phyloP scores from a whole-genome alignment of 1,140 invertebrate species.

The Cotesia glomerata region DNA sequence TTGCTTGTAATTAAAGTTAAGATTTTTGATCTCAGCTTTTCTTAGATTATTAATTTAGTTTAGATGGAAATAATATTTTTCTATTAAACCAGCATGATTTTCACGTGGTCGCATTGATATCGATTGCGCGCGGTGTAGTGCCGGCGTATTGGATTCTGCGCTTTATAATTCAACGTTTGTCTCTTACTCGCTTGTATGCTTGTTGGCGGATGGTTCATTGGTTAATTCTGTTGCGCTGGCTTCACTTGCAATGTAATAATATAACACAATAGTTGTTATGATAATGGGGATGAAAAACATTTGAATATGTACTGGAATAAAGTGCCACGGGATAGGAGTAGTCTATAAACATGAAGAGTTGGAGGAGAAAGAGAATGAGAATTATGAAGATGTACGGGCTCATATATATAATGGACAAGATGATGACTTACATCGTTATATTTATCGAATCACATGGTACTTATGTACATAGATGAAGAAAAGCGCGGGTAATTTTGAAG shows the following conservation, averaged over 20 bases:
- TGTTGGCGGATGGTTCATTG: not conserved
- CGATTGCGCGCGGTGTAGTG: conserved; percentile 47
- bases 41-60: not conserved
- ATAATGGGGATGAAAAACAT: conserved; percentile 4
- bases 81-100: conserved; percentile 44
- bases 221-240: conserved; percentile 10
- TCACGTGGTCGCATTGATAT: conserved; percentile 55
- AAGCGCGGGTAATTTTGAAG: conserved; percentile 28
- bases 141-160: conserved; percentile 53
- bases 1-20: no score
- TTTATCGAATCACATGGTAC: conserved; percentile 37
- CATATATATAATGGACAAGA: not conserved
- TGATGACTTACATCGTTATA: conserved; percentile 11
- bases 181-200: conserved; percentile 7
- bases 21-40: not conserved
- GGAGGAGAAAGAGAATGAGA: not conserved
- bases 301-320: no score
- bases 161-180: conserved; percentile 34
- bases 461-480: conserved; percentile 16
- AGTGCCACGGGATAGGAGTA: not conserved
- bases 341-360: not conserved
- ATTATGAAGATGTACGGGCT: not conserved
- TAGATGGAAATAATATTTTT: no score
- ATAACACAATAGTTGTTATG: not conserved
- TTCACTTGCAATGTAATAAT: not conserved